Conservation (phyloP, 2,888 invertebrate species). For the Peribatodes rhomboidaria region DNA sequence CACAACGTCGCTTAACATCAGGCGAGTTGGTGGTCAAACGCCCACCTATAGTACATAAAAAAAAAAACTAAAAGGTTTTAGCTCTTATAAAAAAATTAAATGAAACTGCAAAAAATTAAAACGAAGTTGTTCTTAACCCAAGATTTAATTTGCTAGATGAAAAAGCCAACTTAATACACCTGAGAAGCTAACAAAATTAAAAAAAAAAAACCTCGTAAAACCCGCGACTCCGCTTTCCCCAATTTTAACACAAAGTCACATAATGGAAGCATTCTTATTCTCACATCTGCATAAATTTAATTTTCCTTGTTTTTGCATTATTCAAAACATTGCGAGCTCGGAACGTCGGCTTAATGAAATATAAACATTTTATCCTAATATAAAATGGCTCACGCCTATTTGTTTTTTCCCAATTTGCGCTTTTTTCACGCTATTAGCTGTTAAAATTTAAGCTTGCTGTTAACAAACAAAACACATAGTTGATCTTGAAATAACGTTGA, state of each 20-base stretch:
- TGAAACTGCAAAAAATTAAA: neutral
- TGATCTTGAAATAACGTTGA: too few relatives aligned
- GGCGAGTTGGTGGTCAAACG: too few relatives aligned
- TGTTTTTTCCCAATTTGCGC: constrained; percentile 38
- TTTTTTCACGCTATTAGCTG: constrained; percentile 41
- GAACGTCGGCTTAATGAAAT: constrained; percentile 57
- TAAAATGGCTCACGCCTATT: constrained; percentile 47
- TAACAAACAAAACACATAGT: too few relatives aligned
- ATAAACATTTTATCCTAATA: constrained; percentile 53
- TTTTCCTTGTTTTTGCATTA: constrained; percentile 44
- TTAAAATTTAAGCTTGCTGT: neutral
- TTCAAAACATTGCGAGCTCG: constrained; percentile 42
- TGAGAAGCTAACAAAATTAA: neutral
- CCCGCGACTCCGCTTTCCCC: constrained; percentile 11
- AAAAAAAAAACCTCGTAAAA: constrained; percentile 17
- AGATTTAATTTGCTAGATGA: neutral
- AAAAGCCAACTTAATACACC: constrained; percentile 1
- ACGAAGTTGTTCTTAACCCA: too few relatives aligned
- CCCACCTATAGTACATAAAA: too few relatives aligned
- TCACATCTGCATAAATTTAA: constrained; percentile 46
- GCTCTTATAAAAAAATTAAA: too few relatives aligned
- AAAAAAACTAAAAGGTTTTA: too few relatives aligned
- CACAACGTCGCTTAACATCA: too few relatives aligned
- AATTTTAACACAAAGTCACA: constrained; percentile 34
- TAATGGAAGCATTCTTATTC: constrained; percentile 33